Conservation (phyloP, 2,888 invertebrate species). For the Nemoura dubitans region DNA sequence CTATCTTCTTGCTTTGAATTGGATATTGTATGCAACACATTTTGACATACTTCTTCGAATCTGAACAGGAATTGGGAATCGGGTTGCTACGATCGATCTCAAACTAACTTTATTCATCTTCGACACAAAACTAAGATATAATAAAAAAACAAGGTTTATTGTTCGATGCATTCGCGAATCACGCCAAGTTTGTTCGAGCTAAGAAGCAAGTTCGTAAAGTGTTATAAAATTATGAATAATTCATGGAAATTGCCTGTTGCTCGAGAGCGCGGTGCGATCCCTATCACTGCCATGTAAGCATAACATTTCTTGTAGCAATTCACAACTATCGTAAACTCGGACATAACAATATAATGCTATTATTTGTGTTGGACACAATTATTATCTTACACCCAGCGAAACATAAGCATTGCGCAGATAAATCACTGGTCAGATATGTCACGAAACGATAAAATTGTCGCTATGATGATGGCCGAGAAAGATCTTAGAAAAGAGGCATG, state of each 20-base stretch:
- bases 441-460: too few relatives aligned
- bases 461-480: too few relatives aligned
- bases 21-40: too few relatives aligned
- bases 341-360: background rate
- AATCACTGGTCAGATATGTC: too few relatives aligned
- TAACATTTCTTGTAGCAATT: conserved; percentile 22
- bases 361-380: background rate
- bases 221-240: conserved; percentile 38
- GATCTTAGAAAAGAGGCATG: too few relatives aligned
- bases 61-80: background rate
- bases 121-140: background rate
- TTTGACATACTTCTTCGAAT: too few relatives aligned
- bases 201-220: conserved; percentile 27
- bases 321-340: conserved; percentile 17
- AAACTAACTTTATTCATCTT: background rate
- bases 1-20: too few relatives aligned
- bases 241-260: conserved; percentile 41
- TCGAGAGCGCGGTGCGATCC: background rate
- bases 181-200: background rate
- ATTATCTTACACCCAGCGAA: background rate
- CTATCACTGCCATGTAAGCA: conserved; percentile 10
- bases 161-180: background rate
- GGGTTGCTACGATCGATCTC: background rate
- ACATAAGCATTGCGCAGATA: background rate
- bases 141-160: background rate